Percentiles rank a stretch among this genome's conserved stretches.
Conservation (phyloP, 2,888 invertebrate genomes). For the Dasysyrphus tricinctus region DNA sequence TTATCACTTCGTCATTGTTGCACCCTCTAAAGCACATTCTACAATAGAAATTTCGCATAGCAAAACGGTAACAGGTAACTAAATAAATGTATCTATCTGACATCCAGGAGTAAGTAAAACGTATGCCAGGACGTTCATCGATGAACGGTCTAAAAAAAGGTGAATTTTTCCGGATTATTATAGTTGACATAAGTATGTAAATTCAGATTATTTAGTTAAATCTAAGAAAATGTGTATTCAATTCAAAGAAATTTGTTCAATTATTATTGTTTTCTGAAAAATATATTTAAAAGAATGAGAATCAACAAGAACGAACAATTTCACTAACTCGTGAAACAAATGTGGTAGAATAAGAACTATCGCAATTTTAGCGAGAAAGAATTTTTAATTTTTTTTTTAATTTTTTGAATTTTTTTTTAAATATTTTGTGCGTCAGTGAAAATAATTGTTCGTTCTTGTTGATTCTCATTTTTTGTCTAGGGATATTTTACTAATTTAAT, state of each 20-base stretch:
- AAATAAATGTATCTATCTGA: slow-evolving; percentile 57
- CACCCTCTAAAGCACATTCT: slow-evolving; percentile 35
- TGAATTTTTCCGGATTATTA: background rate
- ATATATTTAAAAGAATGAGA: background rate
- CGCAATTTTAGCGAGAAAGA: no score
- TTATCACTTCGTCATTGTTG: slow-evolving; percentile 64
- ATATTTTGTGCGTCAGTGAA: no score
- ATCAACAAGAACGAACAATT: slow-evolving; percentile 11
- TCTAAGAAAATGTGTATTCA: background rate
- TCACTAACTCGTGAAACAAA: background rate
- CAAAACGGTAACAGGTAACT: slow-evolving; percentile 56
- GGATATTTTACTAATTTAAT: background rate
- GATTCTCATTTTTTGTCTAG: background rate
- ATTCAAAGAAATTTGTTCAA: background rate
- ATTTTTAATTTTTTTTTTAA: no score
- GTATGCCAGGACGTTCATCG: slow-evolving; percentile 49
- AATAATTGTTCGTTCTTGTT: background rate
- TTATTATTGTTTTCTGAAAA: background rate
- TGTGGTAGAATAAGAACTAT: no score
- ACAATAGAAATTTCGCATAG: slow-evolving; percentile 45
- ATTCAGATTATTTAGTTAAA: background rate
- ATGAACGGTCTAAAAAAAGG: slow-evolving; percentile 19
- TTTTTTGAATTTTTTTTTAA: no score
- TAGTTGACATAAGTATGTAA: background rate
- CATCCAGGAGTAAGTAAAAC: slow-evolving; percentile 50